These are phyloP conservation scores for Dendrolimus kikuchii DNA, from an alignment of 1,140 invertebrate genomes.

Conservation along the genomic window DNA sequence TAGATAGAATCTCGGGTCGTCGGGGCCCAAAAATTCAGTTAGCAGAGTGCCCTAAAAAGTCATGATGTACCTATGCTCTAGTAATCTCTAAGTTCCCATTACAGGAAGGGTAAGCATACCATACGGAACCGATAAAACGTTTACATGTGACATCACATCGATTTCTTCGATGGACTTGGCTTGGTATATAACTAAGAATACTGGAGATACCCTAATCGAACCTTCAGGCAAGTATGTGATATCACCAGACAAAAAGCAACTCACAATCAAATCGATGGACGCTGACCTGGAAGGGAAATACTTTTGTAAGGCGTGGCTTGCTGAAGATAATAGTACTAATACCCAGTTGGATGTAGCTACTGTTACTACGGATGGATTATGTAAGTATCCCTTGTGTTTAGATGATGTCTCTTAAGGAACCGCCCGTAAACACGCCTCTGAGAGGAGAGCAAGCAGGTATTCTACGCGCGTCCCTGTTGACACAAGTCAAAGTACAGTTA, in stretches of 20 bases:
- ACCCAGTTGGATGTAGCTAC: neutral
- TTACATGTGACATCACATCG: constrained; percentile 3
- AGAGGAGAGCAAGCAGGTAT: too few relatives aligned
- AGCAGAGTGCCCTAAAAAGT: neutral
- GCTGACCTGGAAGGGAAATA: neutral
- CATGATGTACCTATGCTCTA: neutral
- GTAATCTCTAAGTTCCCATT: neutral
- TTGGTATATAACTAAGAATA: constrained; percentile 1
- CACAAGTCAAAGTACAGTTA: too few relatives aligned
- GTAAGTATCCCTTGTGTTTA: neutral
- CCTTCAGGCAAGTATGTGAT: constrained; percentile 1
- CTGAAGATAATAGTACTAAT: neutral
- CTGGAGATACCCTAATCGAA: neutral
- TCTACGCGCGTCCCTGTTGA: too few relatives aligned
- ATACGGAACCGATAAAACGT: neutral
- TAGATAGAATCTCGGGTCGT: too few relatives aligned
- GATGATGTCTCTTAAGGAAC: too few relatives aligned
- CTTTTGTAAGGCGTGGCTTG: neutral
- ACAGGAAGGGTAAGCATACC: neutral
- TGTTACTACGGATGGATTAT: neutral
- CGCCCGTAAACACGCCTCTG: too few relatives aligned
- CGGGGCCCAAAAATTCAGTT: too few relatives aligned
- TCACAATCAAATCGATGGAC: constrained; percentile 1
- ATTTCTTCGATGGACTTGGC: neutral
- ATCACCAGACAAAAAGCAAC: constrained; percentile 1